These are phyloP conservation scores for Aphyosemion australe DNA, from an alignment of 2,113 vertebrate species.

Conservation along the genomic window DNA sequence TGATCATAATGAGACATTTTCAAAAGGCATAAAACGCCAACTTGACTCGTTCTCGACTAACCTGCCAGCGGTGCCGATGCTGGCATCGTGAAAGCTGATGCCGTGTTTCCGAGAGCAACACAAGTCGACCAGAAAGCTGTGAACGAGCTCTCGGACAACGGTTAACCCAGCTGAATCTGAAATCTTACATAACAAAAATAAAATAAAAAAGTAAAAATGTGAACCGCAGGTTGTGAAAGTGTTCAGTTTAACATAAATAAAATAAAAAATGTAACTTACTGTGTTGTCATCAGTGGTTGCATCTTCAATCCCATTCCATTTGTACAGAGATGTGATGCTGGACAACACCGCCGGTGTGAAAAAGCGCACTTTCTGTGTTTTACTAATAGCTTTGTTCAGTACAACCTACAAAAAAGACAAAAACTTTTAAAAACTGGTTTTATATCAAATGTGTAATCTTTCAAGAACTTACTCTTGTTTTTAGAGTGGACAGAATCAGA, in stretches of 20 bases:
- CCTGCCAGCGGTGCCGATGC: conserved; percentile 89
- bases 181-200: conserved; percentile 57
- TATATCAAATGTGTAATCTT: neutral
- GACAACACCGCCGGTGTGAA: conserved; percentile 85
- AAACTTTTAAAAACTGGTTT: neutral
- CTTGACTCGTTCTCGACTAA: conserved; percentile 40
- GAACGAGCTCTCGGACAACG: conserved; percentile 85
- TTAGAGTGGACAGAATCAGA: conserved; percentile 88
- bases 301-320: conserved; percentile 91
- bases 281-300: conserved; percentile 70
- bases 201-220: neutral
- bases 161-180: conserved; percentile 76
- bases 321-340: conserved; percentile 87
- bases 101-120: conserved; percentile 95
- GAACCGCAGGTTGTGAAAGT: neutral
- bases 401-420: conserved; percentile 81
- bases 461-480: conserved; percentile 80
- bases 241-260: neutral
- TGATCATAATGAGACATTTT: neutral
- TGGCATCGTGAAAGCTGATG: conserved; percentile 91
- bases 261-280: conserved; percentile 65
- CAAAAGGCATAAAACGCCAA: neutral
- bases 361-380: conserved; percentile 95
- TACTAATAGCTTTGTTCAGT: conserved; percentile 86
- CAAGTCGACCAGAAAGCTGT: conserved; percentile 88